Conservation (phyloP, 2,113 vertebrate species). For the Haemorhous mexicanus region DNA sequence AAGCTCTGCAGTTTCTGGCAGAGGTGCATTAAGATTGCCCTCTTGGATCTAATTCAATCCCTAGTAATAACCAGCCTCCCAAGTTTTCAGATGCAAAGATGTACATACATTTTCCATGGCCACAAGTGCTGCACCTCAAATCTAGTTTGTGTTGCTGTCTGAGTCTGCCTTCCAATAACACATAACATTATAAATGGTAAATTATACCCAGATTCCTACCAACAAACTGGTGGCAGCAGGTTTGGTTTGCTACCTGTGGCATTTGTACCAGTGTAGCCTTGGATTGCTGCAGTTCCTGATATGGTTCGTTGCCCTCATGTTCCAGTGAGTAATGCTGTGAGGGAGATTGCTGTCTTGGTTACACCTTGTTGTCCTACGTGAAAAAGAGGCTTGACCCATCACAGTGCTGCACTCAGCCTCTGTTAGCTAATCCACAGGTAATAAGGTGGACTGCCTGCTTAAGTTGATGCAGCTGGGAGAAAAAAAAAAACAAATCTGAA, state of each 20-base stretch:
- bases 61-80: background rate
- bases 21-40: background rate
- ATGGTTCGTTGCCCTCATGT: background rate
- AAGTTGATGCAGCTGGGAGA: background rate
- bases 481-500: background rate
- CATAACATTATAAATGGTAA: background rate
- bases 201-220: background rate
- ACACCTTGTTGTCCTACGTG: background rate
- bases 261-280: background rate
- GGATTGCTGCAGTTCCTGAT: background rate
- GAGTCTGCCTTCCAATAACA: background rate
- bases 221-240: background rate
- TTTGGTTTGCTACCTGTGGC: background rate
- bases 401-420: background rate
- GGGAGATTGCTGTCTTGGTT: slow-evolving; percentile 12
- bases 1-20: background rate
- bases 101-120: background rate
- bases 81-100: background rate
- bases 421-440: background rate
- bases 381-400: background rate
- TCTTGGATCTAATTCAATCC: background rate
- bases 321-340: background rate
- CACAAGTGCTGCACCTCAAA: background rate
- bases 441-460: background rate
- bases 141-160: background rate